These are phyloP conservation scores for Pavo muticus DNA, from an alignment of 2,113 vertebrate species.

Conservation along the genomic window DNA sequence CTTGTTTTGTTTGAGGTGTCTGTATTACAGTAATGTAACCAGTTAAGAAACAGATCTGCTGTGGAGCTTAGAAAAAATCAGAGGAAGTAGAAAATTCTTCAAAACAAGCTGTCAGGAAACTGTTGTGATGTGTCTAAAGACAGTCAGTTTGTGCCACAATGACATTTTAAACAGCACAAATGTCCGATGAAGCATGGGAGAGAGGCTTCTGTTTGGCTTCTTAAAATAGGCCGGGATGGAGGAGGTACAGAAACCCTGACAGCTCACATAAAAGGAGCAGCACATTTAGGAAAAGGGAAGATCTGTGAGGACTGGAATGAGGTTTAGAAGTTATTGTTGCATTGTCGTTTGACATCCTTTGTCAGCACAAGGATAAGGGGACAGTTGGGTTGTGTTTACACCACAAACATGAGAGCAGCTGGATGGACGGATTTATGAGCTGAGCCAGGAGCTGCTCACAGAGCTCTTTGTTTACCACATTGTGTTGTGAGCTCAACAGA, in stretches of 20 bases:
- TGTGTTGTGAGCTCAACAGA: not conserved
- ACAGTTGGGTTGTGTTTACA: not conserved
- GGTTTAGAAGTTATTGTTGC: not conserved
- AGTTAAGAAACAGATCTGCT: not conserved
- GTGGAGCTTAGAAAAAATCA: not conserved
- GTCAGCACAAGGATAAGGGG: not conserved
- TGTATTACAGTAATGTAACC: not conserved
- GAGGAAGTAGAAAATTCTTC: not conserved
- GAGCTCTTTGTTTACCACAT: not conserved
- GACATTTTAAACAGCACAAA: not conserved
- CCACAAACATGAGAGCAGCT: not conserved
- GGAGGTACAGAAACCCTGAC: not conserved
- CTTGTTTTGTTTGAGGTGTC: not conserved
- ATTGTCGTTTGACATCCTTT: not conserved
- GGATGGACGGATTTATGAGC: not conserved
- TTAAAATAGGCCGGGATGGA: not conserved
- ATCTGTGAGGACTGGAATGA: not conserved
- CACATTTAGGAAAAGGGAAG: fast-evolving
- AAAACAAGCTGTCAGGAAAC: not conserved
- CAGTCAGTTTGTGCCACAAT: not conserved
- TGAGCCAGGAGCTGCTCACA: not conserved
- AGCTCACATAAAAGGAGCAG: not conserved
- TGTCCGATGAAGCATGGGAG: not conserved
- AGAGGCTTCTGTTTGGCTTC: not conserved
- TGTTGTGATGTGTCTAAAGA: not conserved